A percentile compares a stretch with the other conserved stretches of the same genome.
Conservation (phyloP, 1,140 invertebrate genomes). For the Gryon sp. region DNA sequence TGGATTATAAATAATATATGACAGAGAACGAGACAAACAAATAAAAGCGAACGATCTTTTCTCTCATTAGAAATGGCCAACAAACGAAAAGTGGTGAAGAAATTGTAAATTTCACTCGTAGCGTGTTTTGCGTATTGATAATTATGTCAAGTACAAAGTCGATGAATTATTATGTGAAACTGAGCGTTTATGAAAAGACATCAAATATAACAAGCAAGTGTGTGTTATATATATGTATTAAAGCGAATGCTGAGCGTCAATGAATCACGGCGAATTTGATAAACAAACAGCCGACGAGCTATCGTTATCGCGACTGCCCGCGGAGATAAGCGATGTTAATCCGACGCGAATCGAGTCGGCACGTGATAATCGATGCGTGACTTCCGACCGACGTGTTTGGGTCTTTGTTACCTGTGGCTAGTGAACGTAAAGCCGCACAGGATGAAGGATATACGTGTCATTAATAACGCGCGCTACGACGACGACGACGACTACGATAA, state of each 20-base stretch:
- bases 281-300: conserved; percentile 52
- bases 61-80: conserved; percentile 25
- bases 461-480: conserved; percentile 42
- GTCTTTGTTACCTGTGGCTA: conserved; percentile 54
- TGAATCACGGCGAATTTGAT: conserved; percentile 56
- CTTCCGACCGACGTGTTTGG: conserved; percentile 59
- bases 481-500: neutral
- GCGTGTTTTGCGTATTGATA: conserved; percentile 12
- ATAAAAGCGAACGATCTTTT: conserved; percentile 8
- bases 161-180: conserved; percentile 30
- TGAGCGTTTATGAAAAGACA: conserved; percentile 7
- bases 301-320: conserved; percentile 48
- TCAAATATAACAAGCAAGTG: neutral
- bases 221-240: too few species aligned
- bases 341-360: conserved; percentile 52
- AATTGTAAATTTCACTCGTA: conserved; percentile 39
- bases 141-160: conserved; percentile 19
- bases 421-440: conserved; percentile 33
- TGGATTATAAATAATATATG: too few species aligned
- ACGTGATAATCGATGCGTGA: conserved; percentile 65
- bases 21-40: too few species aligned
- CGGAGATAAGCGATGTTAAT: conserved; percentile 55
- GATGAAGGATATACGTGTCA: conserved; percentile 61
- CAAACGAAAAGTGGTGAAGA: conserved; percentile 17
- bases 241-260: too few species aligned